Evolutionary conservation across 2,888 invertebrate species (phyloP), one percentile per base, ranked within the genome.

Genomic region (Orthosia gracilis): DNA sequence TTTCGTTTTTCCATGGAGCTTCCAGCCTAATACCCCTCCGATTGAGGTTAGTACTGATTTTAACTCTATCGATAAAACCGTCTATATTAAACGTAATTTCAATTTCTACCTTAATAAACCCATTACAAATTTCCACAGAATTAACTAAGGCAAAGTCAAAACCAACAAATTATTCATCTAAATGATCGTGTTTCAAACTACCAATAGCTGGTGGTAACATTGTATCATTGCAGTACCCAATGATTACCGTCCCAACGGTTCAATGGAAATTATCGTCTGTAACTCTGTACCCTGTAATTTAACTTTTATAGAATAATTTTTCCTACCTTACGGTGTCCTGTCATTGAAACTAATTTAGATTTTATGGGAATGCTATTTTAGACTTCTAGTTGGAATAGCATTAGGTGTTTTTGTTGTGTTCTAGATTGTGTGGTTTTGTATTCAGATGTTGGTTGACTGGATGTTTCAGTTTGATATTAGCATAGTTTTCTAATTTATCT

Each of bases 271-370:
- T 75, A 75, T 83, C 78, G 62, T 73, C 63, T 69, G 49, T 57
- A 75, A 64, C 61, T 73, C 63, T 69, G 49, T 57, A 75, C 66
- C 61, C 23, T 86, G 63, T 85, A 77, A 87, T 87, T 86, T 83
- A 69, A 72, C 69, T 73, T 88, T 86, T 84, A 85, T 86, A 57
- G 77, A 76, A 84, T 75, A 78, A 49, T 77, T 83, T 81, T 86
- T 75, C 68, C 72, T 69, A 54, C 55, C 49, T 59, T 64, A 49
- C 49, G 15, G 57, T 69, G 78, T 71, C 76, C 76, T 86, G 76
- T 77, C 79, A 84, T 84, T 87, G 79, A 80, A 83, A 78, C 61
- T 83, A 83, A 86, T 87, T 82, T 80, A 77, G 67, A 66, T 81
- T 86, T 80, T 81, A 86, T 86, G 77, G 40, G 81, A 80, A 87